These are phyloP conservation scores for Diabrotica undecimpunctata DNA, from an alignment of 1,140 invertebrate genomes.

Conservation along the genomic window DNA sequence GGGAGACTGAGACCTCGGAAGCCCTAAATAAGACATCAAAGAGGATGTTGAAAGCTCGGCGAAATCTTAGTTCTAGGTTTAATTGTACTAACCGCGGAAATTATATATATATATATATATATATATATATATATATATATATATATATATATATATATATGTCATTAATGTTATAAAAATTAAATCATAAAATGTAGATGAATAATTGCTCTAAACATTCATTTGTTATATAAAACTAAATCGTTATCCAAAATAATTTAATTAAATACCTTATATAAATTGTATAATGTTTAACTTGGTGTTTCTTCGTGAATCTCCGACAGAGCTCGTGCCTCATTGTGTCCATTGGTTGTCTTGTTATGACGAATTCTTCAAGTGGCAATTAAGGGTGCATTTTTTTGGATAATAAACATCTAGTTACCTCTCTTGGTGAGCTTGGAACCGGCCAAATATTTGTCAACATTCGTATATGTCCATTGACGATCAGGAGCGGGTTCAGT, in stretches of 20 bases:
- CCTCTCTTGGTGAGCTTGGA: constrained; percentile 6
- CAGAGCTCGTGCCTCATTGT: not conserved
- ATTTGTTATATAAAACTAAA: no score
- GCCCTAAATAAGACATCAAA: no score
- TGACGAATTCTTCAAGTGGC: constrained; percentile 15
- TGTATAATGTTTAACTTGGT: not conserved
- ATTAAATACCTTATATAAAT: not conserved
- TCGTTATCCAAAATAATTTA: no score
- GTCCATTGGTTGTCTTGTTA: constrained; percentile 7
- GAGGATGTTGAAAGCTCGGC: no score
- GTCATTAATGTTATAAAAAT: not conserved
- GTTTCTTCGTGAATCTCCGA: not conserved
- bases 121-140: no score
- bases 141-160: no score
- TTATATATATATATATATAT: no score
- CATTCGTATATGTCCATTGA: not conserved
- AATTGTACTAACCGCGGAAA: no score
- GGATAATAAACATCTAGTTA: constrained; percentile 17
- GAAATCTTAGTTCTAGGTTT: no score
- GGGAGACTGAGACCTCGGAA: no score
- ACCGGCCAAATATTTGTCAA: constrained; percentile 18
- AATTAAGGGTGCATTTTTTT: constrained; percentile 10
- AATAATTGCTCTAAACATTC: not conserved
- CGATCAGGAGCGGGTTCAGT: not conserved
- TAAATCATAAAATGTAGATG: not conserved